These are phyloP conservation scores for Odontocolon sp. DNA, from an alignment of 2,888 invertebrate species.

Conservation along the genomic window DNA sequence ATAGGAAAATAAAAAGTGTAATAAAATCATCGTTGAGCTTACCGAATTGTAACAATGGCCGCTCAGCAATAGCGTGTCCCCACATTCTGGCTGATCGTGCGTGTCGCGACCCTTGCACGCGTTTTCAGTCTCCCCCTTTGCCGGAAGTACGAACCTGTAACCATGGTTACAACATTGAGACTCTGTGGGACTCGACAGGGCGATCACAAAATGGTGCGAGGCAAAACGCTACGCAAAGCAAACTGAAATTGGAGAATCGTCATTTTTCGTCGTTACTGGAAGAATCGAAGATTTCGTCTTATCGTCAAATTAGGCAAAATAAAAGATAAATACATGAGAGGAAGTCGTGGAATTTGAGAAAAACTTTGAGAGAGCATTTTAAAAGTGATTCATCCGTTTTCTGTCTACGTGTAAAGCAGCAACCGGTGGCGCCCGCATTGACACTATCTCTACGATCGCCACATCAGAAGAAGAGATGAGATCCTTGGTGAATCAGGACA, in stretches of 20 bases:
- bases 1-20: not conserved
- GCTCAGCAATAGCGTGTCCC: constrained; percentile 60
- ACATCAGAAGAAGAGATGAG: constrained; percentile 13
- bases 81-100: constrained; percentile 54
- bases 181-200: constrained; percentile 57
- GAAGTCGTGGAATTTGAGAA: not conserved
- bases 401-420: constrained; percentile 16
- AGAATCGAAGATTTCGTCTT: no score
- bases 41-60: constrained; percentile 74
- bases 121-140: constrained; percentile 57
- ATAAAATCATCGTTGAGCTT: constrained; percentile 24
- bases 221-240: constrained; percentile 69
- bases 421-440: constrained; percentile 69
- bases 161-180: constrained; percentile 81
- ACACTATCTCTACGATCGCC: constrained; percentile 67
- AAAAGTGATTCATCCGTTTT: constrained; percentile 63
- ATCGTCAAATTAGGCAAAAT: not conserved
- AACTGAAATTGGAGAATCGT: no score
- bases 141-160: constrained; percentile 62
- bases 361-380: constrained; percentile 39
- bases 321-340: not conserved
- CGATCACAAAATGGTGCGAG: constrained; percentile 80
- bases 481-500: constrained; percentile 38
- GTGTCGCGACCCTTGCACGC: constrained; percentile 55
- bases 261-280: no score